A percentile compares a stretch with the other conserved stretches of the same genome.
These are phyloP conservation scores for Thereuonema tuberculata DNA, from an alignment of 1,140 invertebrate genomes.

Conservation along the genomic window DNA sequence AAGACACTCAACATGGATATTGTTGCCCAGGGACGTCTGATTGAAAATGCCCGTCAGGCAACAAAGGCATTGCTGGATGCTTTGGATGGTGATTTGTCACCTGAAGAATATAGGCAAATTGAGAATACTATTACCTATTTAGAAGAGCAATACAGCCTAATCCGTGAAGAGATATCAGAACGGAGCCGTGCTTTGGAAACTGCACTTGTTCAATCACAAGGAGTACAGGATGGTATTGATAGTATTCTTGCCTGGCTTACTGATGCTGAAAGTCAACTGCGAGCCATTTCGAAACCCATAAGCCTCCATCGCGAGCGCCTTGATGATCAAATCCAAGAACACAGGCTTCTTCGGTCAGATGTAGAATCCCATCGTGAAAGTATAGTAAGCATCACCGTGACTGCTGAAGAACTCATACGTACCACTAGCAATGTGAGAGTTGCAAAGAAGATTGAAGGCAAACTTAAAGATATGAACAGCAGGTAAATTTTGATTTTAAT, in stretches of 20 bases:
- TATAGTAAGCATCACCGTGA: conserved; percentile 61
- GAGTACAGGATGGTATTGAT: conserved; percentile 83
- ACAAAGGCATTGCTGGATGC: conserved; percentile 54
- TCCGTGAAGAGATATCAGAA: conserved; percentile 52
- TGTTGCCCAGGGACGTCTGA: conserved; percentile 61
- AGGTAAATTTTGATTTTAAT: conserved; percentile 18
- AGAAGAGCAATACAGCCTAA: conserved; percentile 57
- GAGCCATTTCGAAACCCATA: conserved; percentile 58
- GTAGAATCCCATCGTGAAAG: conserved; percentile 69
- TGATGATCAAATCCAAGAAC: conserved; percentile 74
- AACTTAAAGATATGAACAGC: conserved; percentile 64
- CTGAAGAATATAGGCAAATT: conserved; percentile 56
- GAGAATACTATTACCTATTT: conserved; percentile 63
- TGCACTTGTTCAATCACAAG: conserved; percentile 80
- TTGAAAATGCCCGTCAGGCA: conserved; percentile 61
- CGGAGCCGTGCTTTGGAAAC: conserved; percentile 74
- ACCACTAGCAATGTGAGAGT: conserved; percentile 69
- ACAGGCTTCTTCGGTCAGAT: conserved; percentile 63
- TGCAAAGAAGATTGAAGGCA: conserved; percentile 75
- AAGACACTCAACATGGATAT: conserved; percentile 77
- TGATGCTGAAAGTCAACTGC: conserved; percentile 59
- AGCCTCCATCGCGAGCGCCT: conserved; percentile 75
- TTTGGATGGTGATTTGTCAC: conserved; percentile 62
- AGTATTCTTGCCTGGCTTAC: conserved; percentile 69
- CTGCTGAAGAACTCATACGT: conserved; percentile 60